Conservation (phyloP, 2,797 vertebrate genomes). For the Karalla daura region DNA sequence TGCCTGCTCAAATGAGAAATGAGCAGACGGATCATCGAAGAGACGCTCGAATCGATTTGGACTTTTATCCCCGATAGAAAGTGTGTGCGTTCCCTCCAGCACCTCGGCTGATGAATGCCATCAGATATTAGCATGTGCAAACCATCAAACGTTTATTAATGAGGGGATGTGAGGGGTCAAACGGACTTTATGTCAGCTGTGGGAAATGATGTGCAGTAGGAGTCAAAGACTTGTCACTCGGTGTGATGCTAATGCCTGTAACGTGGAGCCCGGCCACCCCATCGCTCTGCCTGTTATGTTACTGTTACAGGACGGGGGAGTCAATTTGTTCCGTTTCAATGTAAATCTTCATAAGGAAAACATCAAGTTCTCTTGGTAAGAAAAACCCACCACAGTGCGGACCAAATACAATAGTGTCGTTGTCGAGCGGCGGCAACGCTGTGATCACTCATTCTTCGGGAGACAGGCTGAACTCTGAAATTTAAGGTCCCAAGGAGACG, state of each 20-base stretch:
- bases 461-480: slow-evolving; percentile 25
- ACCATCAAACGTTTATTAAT: slow-evolving; percentile 15
- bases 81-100: neutral
- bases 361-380: slow-evolving; percentile 24
- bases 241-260: slow-evolving; percentile 33
- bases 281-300: slow-evolving; percentile 24
- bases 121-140: slow-evolving; percentile 4
- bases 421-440: slow-evolving; percentile 26
- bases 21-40: too few relatives aligned
- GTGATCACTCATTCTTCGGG: slow-evolving; percentile 30
- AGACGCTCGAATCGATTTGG: too few relatives aligned
- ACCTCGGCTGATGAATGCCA: slow-evolving; percentile 19
- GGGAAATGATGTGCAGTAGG: slow-evolving; percentile 12
- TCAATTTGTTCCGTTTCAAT: slow-evolving; percentile 35
- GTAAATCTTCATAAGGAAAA: slow-evolving; percentile 21
- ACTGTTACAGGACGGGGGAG: slow-evolving; percentile 27
- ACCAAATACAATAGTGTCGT: slow-evolving; percentile 33
- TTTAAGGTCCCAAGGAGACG: slow-evolving; percentile 36
- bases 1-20: too few relatives aligned
- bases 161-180: slow-evolving; percentile 4
- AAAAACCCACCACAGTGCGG: neutral
- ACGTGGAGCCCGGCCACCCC: slow-evolving; percentile 15
- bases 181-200: slow-evolving; percentile 13
- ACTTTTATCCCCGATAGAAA: too few relatives aligned
- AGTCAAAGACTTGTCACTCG: slow-evolving; percentile 39